These are phyloP conservation scores for Desoria tigrina DNA, from an alignment of 2,888 invertebrate genomes.

Conservation along the genomic window DNA sequence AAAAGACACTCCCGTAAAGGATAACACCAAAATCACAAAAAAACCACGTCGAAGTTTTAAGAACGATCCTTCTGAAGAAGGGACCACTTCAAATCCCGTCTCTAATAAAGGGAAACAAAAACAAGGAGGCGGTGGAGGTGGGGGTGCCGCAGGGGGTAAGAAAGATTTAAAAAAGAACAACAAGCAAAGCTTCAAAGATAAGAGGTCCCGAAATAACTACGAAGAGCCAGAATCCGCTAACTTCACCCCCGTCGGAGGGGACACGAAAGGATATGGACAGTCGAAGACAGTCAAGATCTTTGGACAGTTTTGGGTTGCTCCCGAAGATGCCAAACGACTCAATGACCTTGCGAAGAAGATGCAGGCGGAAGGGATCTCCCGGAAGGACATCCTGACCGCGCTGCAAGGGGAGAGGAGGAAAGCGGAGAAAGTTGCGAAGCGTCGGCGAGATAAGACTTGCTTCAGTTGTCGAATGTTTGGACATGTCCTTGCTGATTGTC, in stretches of 20 bases:
- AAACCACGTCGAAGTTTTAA: slow-evolving; percentile 55
- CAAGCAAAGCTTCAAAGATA: background rate
- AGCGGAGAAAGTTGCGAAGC: slow-evolving; percentile 71
- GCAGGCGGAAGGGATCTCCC: slow-evolving; percentile 66
- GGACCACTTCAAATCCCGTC: background rate
- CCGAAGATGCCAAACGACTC: slow-evolving; percentile 69
- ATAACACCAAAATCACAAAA: slow-evolving; percentile 56
- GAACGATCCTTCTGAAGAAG: background rate
- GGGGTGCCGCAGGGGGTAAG: background rate
- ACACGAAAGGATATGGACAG: slow-evolving; percentile 38
- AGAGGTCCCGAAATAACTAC: slow-evolving; percentile 19
- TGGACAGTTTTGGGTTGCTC: slow-evolving; percentile 72
- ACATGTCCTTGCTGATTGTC: slow-evolving; percentile 79
- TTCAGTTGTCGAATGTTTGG: slow-evolving; percentile 65
- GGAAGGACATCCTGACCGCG: slow-evolving; percentile 67
- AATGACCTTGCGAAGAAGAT: slow-evolving; percentile 65
- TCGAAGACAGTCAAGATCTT: slow-evolving; percentile 57
- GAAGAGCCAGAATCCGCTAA: slow-evolving; percentile 57
- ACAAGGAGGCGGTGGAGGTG: background rate
- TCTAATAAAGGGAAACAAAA: background rate
- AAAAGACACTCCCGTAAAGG: slow-evolving; percentile 53
- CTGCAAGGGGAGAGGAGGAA: slow-evolving; percentile 70
- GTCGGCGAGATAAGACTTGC: slow-evolving; percentile 68
- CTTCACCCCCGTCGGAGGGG: slow-evolving; percentile 32
- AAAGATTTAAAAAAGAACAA: background rate